Evolutionary conservation across 37 sponge, comb jelly and placozoan species (phyloP).

Genomic region (Beroe forskalii): DNA sequence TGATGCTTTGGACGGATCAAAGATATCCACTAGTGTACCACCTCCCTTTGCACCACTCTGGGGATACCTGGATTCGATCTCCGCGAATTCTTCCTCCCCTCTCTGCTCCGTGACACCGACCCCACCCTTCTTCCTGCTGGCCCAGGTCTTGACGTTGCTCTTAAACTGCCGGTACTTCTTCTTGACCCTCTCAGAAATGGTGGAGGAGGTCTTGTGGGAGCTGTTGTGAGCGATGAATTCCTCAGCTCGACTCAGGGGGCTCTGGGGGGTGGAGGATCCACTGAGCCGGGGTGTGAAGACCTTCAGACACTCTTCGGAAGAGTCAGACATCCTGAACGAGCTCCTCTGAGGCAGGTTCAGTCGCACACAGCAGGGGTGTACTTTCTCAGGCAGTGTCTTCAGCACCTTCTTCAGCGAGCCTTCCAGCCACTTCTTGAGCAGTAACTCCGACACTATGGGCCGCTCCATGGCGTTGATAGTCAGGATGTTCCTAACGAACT

Average conservation of each 20-base stretch:
- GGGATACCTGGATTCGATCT: too few species aligned
- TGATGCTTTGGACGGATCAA: too few species aligned
- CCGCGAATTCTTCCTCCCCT: not conserved
- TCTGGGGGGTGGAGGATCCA: not conserved
- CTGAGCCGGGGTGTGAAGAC: not conserved
- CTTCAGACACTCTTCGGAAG: conserved; percentile 6
- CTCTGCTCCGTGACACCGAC: not conserved
- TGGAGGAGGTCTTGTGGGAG: conserved; percentile 49
- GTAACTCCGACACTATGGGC: conserved; percentile 20
- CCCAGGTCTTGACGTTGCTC: conserved; percentile 16
- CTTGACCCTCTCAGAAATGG: conserved; percentile 46
- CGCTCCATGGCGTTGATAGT: conserved; percentile 1
- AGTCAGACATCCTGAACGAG: conserved; percentile 22
- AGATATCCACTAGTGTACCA: not conserved
- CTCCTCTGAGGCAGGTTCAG: not conserved
- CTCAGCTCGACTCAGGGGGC: not conserved
- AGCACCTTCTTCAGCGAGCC: not conserved
- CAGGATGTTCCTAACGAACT: conserved; percentile 18
- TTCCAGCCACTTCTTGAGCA: conserved; percentile 23
- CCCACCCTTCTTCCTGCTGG: not conserved
- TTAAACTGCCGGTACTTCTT: conserved; percentile 33
- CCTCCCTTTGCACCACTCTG: not conserved
- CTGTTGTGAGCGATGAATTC: conserved; percentile 31
- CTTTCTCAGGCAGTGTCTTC: not conserved
- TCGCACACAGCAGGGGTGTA: not conserved